These are phyloP conservation scores for Dendrolimus punctatus DNA, from an alignment of 1,140 invertebrate genomes.

Conservation along the genomic window DNA sequence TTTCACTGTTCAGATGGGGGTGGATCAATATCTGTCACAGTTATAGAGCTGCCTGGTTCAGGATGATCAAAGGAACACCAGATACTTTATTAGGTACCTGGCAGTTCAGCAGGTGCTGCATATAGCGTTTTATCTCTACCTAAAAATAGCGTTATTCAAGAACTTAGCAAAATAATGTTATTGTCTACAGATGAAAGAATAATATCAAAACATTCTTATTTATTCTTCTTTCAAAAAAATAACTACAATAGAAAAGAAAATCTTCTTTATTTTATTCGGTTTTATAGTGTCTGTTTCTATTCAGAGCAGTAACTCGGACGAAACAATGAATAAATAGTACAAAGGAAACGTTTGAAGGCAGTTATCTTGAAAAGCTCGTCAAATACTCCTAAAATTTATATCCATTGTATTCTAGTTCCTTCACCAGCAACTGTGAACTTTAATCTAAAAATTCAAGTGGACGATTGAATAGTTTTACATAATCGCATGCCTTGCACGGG, in stretches of 20 bases:
- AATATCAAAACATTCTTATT: too few species aligned
- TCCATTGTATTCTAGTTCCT: constrained; percentile 14
- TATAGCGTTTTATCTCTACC: too few species aligned
- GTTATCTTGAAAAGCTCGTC: constrained; percentile 57
- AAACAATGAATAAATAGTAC: constrained; percentile 57
- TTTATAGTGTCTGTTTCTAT: constrained; percentile 24
- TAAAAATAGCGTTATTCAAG: too few species aligned
- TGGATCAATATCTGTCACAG: too few species aligned
- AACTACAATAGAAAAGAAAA: constrained; percentile 8
- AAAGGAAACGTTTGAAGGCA: constrained; percentile 54
- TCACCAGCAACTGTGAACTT: constrained; percentile 11
- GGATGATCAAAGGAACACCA: too few species aligned
- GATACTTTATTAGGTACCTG: too few species aligned
- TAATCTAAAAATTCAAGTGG: constrained; percentile 12
- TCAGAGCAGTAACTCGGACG: constrained; percentile 26
- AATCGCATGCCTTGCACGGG: not conserved
- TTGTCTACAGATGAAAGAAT: too few species aligned
- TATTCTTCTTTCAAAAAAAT: too few species aligned
- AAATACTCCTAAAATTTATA: constrained; percentile 46
- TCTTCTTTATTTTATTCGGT: constrained; percentile 16
- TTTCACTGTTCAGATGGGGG: too few species aligned
- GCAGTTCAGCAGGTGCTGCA: too few species aligned
- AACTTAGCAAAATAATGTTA: too few species aligned
- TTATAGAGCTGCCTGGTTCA: too few species aligned
- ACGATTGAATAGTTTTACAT: constrained; percentile 4